Evolutionary conservation across 1,140 invertebrate genomes (phyloP), one percentile per base, ranked within the genome.

Genomic region (Coptotermes formosanus): DNA sequence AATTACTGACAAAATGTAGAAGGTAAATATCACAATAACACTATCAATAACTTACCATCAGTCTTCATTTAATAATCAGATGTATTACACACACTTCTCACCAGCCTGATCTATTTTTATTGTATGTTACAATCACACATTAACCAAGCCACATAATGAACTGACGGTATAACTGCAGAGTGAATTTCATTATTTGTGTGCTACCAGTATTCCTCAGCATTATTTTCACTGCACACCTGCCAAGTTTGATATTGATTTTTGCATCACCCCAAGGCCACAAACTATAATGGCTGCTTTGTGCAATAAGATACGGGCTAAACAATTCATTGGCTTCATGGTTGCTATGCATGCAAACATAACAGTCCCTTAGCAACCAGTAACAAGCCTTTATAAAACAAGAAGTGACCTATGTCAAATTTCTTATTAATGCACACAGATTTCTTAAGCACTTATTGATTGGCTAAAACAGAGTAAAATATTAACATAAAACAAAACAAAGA

Each of bases 301-400:
- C 64, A n/a, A 30, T 75, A 75, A n/a, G 25, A n/a, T 75, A 75
- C 52, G 21, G 3, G 52, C 52, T 55, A 55, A 55, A 55, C 52
- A 55, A 55, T 75, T 75, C 64, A 75, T 25, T 75, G n/a, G 59
- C 59, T 64, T 64, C 7, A 19, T 64, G 59, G 64, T 75, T 75
- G 64, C 64, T 75, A 75, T 75, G 64, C 64, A 75, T 30, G 64
- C 64, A 75, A 75, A 9, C 64, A 75, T 30, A 75, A 75, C 64
- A 75, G 64, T 16, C 7, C 64, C 64, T 30, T 75, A 75, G 64
- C 64, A 75, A 75, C 64, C 64, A 30, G n/a, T 75, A 75, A 75
- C n/a, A 25, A 1, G 64, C n/a, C 64, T 30, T 30, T 75, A 30
- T 75, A 75, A 75, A 14, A 25, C 25, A 75, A 30, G 25, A 75